Evolutionary conservation across 2,797 vertebrate species (phyloP), one percentile per base, ranked within the genome.

Genomic region (Danio choprae): DNA sequence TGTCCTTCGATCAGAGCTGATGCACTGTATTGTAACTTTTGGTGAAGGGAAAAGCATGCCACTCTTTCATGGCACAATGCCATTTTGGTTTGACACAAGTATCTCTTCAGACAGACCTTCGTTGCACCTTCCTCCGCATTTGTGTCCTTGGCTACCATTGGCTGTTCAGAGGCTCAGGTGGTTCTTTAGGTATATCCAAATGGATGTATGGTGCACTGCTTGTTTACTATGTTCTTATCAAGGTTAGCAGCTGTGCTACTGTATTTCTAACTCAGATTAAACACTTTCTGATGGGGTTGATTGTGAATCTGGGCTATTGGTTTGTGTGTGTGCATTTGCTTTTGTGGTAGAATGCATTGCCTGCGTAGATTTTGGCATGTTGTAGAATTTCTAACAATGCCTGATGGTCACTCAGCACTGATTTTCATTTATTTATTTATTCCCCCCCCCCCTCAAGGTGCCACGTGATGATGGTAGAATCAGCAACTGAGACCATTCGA

Each of bases 401-500:
- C 53, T 74, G 71, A 80, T 81, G 80, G 76, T 84, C 83, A 83
- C 51, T 76, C 56, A 82, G 44, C 72, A 56, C 29, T 81, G 51
- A 77, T 71, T 77, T 79, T 65, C 68, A 41, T 53, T 83, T 56
- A 10, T 64, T 53, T 44, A 9, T 2, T 7, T 36, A 43, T 29
- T 80, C 53, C 72, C 72, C 64, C 72, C 72, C 64, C 71, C 71
- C 68, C 68, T 44, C 87, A 18, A 95, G 94, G 94, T 95, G 92
- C 92, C 93, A 94, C 88, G 97, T 97, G 97, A 99, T 99, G 97
- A 99, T 99, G 97, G 97, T 98, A 94, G 97, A 99, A 95, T 99
- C 97, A 40, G 97, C 97, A 91, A 98, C 97, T 83, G 97, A 99
- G 96, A 97, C 97, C 93, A 98, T 98, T 95, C 96, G 97, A 88